Percentiles rank a stretch among this genome's conserved stretches.
Conservation (phyloP, 2,113 vertebrate genomes). For the Polypterus senegalus region DNA sequence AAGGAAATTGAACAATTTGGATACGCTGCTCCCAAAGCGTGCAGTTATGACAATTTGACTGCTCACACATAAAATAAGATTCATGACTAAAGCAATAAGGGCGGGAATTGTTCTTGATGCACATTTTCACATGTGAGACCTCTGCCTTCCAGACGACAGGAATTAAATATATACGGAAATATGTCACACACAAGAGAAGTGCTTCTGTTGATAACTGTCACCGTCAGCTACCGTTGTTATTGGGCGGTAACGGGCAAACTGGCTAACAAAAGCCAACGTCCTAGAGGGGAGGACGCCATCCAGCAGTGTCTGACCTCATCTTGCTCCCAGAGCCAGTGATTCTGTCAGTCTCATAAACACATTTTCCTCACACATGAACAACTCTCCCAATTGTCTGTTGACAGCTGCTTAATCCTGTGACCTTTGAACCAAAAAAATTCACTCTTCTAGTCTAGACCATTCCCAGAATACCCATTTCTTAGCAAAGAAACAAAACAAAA, state of each 20-base stretch:
- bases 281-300: not conserved
- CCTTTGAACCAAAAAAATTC: constrained; percentile 55
- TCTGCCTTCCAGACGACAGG: no score
- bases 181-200: no score
- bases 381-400: constrained; percentile 36
- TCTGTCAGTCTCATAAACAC: constrained; percentile 9
- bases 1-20: constrained; percentile 52
- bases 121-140: no score
- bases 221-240: no score
- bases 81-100: no score
- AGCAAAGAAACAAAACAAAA: constrained; percentile 34
- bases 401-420: constrained; percentile 59
- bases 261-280: not conserved
- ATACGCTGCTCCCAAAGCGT: constrained; percentile 37
- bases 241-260: not conserved
- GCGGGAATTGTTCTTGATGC: no score
- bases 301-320: constrained; percentile 16
- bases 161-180: no score
- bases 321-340: constrained; percentile 17
- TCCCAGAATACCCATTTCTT: constrained; percentile 23
- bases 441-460: constrained; percentile 47
- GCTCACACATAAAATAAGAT: not conserved
- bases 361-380: not conserved
- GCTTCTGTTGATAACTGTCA: no score
- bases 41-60: not conserved